Evolutionary conservation across 23 tunicate species (phyloP).

Genomic region (Corella eumyota): DNA sequence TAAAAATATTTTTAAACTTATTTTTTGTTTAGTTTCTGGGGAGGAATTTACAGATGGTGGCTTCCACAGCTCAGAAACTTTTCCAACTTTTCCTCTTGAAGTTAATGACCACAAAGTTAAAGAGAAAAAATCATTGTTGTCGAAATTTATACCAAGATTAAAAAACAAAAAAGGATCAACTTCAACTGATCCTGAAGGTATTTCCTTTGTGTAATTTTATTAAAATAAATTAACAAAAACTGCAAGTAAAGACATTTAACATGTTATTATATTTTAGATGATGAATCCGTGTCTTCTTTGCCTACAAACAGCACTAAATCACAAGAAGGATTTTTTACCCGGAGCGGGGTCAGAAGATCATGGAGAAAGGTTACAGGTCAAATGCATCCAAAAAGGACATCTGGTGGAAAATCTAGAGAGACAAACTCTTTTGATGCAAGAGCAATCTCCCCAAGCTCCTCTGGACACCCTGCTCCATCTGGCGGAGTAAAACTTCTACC

Average conservation of each 20-base stretch:
- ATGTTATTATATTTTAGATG: slow-evolving; percentile 1
- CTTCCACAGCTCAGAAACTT: slow-evolving; percentile 1
- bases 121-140: slow-evolving; percentile 16
- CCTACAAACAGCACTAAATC: background rate
- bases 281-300: background rate
- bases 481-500: slow-evolving; percentile 23
- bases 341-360: slow-evolving; percentile 61
- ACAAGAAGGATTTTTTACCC: slow-evolving; percentile 36
- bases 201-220: background rate
- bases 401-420: slow-evolving; percentile 9
- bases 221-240: background rate
- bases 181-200: slow-evolving; percentile 18
- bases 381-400: slow-evolving; percentile 11
- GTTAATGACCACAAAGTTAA: no score
- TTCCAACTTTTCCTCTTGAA: no score
- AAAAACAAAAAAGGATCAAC: slow-evolving; percentile 11
- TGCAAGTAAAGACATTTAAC: no score
- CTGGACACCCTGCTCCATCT: background rate
- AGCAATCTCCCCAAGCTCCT: background rate
- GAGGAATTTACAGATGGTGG: background rate
- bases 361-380: slow-evolving; percentile 53
- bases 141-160: slow-evolving; percentile 9
- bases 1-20: background rate
- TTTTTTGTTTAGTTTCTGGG: background rate
- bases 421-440: no score